phyloP scores from a whole-genome alignment of 1,140 invertebrate genomes.

The Hypsibius dujardini region DNA sequence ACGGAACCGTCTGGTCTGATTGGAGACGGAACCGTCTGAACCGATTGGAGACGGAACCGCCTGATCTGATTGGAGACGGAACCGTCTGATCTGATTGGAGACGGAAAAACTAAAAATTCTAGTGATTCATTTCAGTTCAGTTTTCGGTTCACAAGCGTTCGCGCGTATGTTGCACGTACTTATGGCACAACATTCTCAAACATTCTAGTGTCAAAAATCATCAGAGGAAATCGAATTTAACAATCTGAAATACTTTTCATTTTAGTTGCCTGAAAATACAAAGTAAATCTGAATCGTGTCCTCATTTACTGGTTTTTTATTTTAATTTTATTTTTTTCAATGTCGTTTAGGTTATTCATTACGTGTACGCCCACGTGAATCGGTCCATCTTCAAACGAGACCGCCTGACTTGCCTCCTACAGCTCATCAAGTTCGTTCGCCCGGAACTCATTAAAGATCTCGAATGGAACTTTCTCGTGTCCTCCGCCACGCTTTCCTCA shows the following conservation, averaged over 20 bases:
- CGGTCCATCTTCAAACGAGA: constrained; percentile 59
- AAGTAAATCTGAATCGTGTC: background rate
- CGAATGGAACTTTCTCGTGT: constrained; percentile 24
- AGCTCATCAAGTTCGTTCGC: constrained; percentile 48
- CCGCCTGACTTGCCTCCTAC: constrained; percentile 50
- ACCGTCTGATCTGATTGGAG: no score
- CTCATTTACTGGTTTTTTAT: no score
- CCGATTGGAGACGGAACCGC: no score
- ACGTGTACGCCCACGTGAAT: constrained; percentile 53
- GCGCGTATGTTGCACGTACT: background rate
- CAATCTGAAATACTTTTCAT: constrained; percentile 28
- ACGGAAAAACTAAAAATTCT: no score
- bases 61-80: no score
- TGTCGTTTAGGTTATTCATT: constrained; percentile 19
- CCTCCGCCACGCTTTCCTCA: background rate
- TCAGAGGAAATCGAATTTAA: constrained; percentile 29
- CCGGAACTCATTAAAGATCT: constrained; percentile 44
- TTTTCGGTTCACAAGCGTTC: background rate
- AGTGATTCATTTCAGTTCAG: no score
- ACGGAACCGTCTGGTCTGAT: no score
- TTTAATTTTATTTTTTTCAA: no score
- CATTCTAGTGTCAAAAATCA: constrained; percentile 23
- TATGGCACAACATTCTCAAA: background rate
- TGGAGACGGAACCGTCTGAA: no score
- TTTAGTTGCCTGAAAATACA: background rate